phyloP scores from a whole-genome alignment of 2,797 vertebrate genomes.

The Acipenser oxyrinchus region DNA sequence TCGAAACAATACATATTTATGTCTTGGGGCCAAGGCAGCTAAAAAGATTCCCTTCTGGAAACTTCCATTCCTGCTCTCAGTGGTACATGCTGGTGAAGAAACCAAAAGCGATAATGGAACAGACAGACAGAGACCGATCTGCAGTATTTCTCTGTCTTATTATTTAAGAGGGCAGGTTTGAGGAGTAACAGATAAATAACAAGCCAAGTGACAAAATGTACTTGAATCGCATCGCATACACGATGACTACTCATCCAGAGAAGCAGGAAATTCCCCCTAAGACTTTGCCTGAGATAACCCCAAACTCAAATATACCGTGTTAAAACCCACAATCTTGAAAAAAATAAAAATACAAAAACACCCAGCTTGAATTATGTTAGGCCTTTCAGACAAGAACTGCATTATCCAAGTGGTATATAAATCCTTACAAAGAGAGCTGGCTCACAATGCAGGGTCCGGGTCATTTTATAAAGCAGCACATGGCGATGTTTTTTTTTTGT shows the following conservation, averaged over 20 bases:
- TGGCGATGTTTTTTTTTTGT: conserved; percentile 24
- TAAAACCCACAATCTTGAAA: conserved; percentile 16
- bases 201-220: too few species aligned
- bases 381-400: conserved; percentile 27
- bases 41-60: neutral
- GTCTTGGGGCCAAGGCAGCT: neutral
- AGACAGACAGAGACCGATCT: too few species aligned
- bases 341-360: conserved; percentile 25
- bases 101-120: too few species aligned
- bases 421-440: conserved; percentile 28
- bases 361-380: conserved; percentile 34
- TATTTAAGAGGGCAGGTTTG: too few species aligned
- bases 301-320: neutral
- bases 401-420: conserved; percentile 33
- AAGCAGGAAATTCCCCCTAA: neutral
- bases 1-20: too few species aligned
- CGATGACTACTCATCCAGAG: neutral
- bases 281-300: neutral
- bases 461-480: conserved; percentile 19
- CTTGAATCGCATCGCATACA: neutral
- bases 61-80: neutral
- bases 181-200: too few species aligned
- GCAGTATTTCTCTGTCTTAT: too few species aligned
- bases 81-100: too few species aligned
- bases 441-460: conserved; percentile 30